Evolutionary conservation across 1,140 invertebrate genomes (phyloP), one percentile per base, ranked within the genome.

Genomic region (Hestina assimilis): DNA sequence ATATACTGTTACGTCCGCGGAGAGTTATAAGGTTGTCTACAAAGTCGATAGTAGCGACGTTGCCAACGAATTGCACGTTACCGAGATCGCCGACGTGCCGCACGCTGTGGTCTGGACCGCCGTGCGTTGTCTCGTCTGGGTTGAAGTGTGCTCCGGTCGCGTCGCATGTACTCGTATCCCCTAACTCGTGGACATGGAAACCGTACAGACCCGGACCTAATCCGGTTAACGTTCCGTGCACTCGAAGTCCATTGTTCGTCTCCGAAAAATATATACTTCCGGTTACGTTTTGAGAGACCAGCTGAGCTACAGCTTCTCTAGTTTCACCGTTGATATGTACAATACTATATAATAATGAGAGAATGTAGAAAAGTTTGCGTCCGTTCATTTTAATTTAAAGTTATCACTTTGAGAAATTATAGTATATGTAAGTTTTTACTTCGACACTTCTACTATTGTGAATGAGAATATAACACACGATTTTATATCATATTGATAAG

Each of bases 61-160:
- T 48, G 7, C 50, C 61, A 2, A 92, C 89, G 5, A 93, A 93
- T 15, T 87, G 72, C 47, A 97, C 91, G 75, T 98, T 98, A 7
- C 97, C 97, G 38, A 98, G 89, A 87, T 98, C 97, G 9, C 97
- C 97, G 14, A 96, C 93, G 72, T 98, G 97, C 33, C 96, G 92
- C 19, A 75, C 62, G 8, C 47, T 26, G 55, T 83, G 69, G 6
- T 82, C 63, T 43, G 63, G 66, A 0, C 75, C 83, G 2, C 79
- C 83, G 40, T 87, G 81, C 0, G 42, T 60, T n/a, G 46, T 60
- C 1, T 28, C 67, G 4, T 79, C 72, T 1, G 94, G 95, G 85
- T 96, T 95, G 78, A 93, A 96, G 72, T 96, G 95, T 1, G 87
- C 85, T 0, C 91, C 93, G 3, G 94, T 89, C 0, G 91, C 90